phyloP scores from a whole-genome alignment of 2,797 vertebrate species.

The Propithecus perrieri region DNA sequence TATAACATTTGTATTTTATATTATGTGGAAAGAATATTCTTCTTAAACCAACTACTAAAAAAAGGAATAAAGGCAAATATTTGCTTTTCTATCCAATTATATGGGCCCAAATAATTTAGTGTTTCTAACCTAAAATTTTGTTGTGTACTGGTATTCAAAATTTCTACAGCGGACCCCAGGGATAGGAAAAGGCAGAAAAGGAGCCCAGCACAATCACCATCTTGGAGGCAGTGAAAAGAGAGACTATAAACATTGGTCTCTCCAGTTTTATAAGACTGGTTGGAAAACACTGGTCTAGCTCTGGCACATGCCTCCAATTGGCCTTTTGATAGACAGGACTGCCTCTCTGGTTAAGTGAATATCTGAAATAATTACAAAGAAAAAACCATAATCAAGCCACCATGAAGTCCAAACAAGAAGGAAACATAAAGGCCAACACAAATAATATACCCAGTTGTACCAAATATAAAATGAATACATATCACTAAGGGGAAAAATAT shows the following conservation, averaged over 20 bases:
- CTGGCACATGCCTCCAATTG: background rate
- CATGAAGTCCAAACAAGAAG: background rate
- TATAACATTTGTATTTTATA: background rate
- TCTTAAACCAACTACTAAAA: background rate
- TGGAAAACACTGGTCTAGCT: background rate
- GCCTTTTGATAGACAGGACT: background rate
- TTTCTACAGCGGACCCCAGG: background rate
- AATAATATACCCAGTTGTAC: background rate
- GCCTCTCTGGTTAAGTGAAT: background rate
- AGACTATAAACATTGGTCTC: background rate
- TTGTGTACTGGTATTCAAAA: background rate
- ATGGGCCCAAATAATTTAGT: background rate
- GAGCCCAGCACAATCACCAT: too few relatives aligned
- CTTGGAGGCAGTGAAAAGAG: background rate
- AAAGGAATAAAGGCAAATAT: background rate
- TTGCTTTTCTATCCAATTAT: background rate
- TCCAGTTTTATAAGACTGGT: background rate
- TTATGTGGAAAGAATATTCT: background rate
- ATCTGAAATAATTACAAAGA: background rate
- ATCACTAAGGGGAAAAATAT: background rate
- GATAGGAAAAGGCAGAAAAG: background rate
- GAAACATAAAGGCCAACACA: background rate
- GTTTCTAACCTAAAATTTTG: background rate
- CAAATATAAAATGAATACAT: background rate
- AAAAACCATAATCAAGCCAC: background rate